Percentiles rank a stretch among this genome's conserved stretches.
Conservation (phyloP, 2,888 invertebrate genomes). For the Athrips mouffetella region DNA sequence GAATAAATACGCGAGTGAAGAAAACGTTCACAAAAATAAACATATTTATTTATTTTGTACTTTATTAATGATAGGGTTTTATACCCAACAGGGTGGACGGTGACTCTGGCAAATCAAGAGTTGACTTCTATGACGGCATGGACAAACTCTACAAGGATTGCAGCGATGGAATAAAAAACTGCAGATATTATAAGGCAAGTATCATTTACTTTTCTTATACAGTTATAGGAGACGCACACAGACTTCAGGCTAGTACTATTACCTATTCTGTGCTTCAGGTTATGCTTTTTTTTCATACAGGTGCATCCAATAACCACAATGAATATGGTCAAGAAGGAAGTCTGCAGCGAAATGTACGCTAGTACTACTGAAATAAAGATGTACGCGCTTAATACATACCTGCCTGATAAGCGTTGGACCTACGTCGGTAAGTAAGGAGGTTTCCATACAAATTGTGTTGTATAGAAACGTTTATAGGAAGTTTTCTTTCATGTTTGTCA, state of each 20-base stretch:
- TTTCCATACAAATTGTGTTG: too few relatives aligned
- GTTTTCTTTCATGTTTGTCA: neutral
- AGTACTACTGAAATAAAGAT: neutral
- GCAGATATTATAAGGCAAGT: slow-evolving; percentile 19
- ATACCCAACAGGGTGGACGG: slow-evolving; percentile 22
- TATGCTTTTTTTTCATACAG: too few relatives aligned
- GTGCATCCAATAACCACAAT: slow-evolving; percentile 16
- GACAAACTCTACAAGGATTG: slow-evolving; percentile 18
- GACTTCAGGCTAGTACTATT: too few relatives aligned
- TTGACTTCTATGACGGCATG: slow-evolving; percentile 23
- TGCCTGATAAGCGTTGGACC: slow-evolving; percentile 11
- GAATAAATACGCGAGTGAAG: too few relatives aligned
- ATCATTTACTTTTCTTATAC: too few relatives aligned
- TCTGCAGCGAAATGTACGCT: slow-evolving; percentile 7
- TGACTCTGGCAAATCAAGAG: slow-evolving; percentile 17
- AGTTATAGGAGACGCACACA: too few relatives aligned
- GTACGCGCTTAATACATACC: slow-evolving; percentile 12
- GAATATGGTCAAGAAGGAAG: slow-evolving; percentile 7
- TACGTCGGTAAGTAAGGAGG: neutral
- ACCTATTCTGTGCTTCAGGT: too few relatives aligned
- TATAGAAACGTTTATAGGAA: too few relatives aligned
- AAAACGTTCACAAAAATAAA: too few relatives aligned
- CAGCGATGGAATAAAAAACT: neutral
- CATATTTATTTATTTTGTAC: neutral
- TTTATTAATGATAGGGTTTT: neutral